phyloP scores from a whole-genome alignment of 2,113 vertebrate species.

The Urocynchramus pylzowi region DNA sequence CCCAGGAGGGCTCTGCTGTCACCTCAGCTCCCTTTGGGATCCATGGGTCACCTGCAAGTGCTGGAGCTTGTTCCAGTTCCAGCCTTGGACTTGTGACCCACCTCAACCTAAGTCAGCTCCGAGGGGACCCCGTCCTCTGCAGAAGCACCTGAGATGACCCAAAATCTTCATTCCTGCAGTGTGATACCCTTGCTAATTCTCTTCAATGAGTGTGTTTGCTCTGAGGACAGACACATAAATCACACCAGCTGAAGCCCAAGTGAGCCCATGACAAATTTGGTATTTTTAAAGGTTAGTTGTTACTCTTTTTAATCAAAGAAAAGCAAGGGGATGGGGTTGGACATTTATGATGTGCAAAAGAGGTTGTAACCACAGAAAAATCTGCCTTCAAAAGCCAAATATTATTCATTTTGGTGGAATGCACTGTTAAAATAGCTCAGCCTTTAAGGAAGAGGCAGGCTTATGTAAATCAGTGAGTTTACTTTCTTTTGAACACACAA shows the following conservation, averaged over 20 bases:
- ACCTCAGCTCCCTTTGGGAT: rapidly evolving
- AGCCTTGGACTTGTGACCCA: not conserved
- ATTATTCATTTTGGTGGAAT: conserved; percentile 63
- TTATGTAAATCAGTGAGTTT: conserved; percentile 39
- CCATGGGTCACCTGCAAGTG: rapidly evolving
- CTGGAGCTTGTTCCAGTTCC: not conserved
- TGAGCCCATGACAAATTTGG: not conserved
- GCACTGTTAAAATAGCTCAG: conserved; percentile 31
- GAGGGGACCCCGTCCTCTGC: not conserved
- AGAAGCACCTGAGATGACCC: not conserved
- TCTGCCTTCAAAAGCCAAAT: conserved; percentile 52
- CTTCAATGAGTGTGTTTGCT: not conserved
- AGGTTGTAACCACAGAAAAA: conserved; percentile 63
- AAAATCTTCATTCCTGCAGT: rapidly evolving
- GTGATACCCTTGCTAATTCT: not conserved
- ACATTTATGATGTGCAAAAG: conserved; percentile 59
- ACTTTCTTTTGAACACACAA: not conserved
- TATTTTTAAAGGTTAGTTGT: conserved; percentile 46
- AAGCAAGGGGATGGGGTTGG: conserved; percentile 40
- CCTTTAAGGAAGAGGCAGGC: conserved; percentile 39
- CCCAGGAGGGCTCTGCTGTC: not conserved
- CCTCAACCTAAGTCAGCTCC: not conserved
- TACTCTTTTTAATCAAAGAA: conserved; percentile 56
- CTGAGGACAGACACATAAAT: not conserved
- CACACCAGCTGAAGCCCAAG: not conserved